Evolutionary conservation across 2,113 vertebrate species (phyloP), one percentile per base, ranked within the genome.

Genomic region (Brachyistius frenatus): DNA sequence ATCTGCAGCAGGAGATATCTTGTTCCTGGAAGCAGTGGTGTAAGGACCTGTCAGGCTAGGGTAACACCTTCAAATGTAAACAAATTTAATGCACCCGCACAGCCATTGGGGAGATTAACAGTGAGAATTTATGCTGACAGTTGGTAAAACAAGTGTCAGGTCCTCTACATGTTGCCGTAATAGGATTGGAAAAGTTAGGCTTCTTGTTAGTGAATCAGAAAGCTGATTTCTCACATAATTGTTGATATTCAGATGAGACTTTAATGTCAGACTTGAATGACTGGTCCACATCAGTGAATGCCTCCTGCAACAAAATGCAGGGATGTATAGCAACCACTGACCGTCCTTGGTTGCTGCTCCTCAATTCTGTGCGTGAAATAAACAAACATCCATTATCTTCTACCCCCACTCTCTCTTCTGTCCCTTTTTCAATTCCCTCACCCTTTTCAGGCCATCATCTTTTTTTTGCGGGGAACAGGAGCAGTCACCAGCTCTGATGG

Each of bases 321-420:
- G 71, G 47, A 73, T 82, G 66, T 83, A 85, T 88, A 86, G 86
- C 76, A 88, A 88, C 86, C 60, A 30, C 15, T 68, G 49, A 83
- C 82, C 46, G 16, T 85, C 56, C 82, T 69, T 87, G 72, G 85
- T 78, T 82, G 76, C 82, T 77, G 79, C 82, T 57, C 66, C 52
- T 72, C 70, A 54, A 44, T 80, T 80, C 69, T 73, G 47, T 64
- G 52, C 80, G 76, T 62, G 84, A 78, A 80, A 89, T 89, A 93
- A 92, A 92, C 89, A 92, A 91, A 91, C 90, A 92, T 84, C 88
- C 85, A 90, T 93, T 92, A 91, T 89, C 75, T 90, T 87, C 80
- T 73, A 39, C 82, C 87, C 80, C 88, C 83, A 84, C 84, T 90
- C 75, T 81, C 73, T 63, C 74, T 74, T 84, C 88, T 76, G 66